Evolutionary conservation across 1,140 invertebrate species (phyloP), one percentile per base, ranked within the genome.

Genomic region (Acyrthosiphon pisum): DNA sequence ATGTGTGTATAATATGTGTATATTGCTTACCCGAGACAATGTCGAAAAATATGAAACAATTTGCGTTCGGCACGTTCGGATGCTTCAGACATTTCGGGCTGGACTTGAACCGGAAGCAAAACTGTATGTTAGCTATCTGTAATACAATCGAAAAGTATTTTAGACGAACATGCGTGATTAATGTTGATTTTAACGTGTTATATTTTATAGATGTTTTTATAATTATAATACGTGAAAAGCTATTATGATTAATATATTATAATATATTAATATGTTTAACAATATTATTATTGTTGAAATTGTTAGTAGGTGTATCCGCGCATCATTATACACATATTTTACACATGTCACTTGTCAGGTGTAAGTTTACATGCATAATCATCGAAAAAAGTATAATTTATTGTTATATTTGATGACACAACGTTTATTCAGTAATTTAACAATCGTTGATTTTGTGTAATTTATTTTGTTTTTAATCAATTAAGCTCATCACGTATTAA

Each of bases 11-110:
- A 3, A 23, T 56, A 26, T 60, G 26, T 53, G 3, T 76, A 20
- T 35, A 35, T 76, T 88, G 11, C 81, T 93, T 86, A 93, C 91
- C 91, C 41, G 91, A 83, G 0, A 93, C 81, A 26, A 93, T 93
- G 6, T 93, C 91, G 22, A 93, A 93, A 56, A 93, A 93, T 93
- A 93, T 93, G 35, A 84, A 93, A 86, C 91, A 93, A 56, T 93
- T 93, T 23, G 91, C 91, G 35, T 93, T 93, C 3, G 91, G 91
- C n/a, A 86, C 26, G 23, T 93, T 93, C 8, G 91, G 91, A 44
- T 93, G 91, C 48, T 93, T 93, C 18, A 93, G 2, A 56, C 91
- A 93, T 30, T 93, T 93, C 22, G 76, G 81, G 20, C 48, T 93
- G 9, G 91, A 86, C 30, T 84, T 93, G 91, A 93, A 86, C 35